Conservation (phyloP, 2,888 invertebrate species). For the Eupithecia subfuscata region DNA sequence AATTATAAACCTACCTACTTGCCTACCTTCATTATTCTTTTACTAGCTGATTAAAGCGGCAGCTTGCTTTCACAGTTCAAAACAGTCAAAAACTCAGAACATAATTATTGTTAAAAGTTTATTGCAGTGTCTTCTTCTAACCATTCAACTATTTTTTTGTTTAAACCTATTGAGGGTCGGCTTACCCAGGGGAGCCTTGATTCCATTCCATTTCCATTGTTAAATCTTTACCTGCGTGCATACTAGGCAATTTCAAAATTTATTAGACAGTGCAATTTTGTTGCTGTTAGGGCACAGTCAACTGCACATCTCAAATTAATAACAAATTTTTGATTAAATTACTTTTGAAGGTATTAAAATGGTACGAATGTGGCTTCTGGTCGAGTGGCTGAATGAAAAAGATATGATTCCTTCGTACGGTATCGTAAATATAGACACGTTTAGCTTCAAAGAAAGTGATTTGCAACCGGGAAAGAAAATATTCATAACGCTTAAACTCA, state of each 20-base stretch:
- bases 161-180: slow-evolving; percentile 43
- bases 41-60: neutral
- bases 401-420: slow-evolving; percentile 61
- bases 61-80: slow-evolving; percentile 3
- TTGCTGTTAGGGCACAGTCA: slow-evolving; percentile 33
- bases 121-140: slow-evolving; percentile 38
- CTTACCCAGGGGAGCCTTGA: slow-evolving; percentile 44
- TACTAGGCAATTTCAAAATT: slow-evolving; percentile 24
- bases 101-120: slow-evolving; percentile 24
- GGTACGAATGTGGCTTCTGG: slow-evolving; percentile 65
- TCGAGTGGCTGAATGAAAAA: slow-evolving; percentile 65
- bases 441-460: slow-evolving; percentile 51
- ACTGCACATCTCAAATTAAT: neutral
- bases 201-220: slow-evolving; percentile 47
- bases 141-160: slow-evolving; percentile 39
- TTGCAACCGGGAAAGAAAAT: slow-evolving; percentile 58
- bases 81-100: slow-evolving; percentile 1
- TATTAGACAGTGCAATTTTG: slow-evolving; percentile 41
- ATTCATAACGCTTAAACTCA: slow-evolving; percentile 50
- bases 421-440: slow-evolving; percentile 56
- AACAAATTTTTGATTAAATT: neutral
- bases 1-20: neutral
- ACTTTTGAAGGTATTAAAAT: slow-evolving; percentile 45
- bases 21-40: neutral
- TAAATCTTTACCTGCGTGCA: slow-evolving; percentile 50